Evolutionary conservation across 2,113 vertebrate genomes (phyloP).

Genomic region (Lichenostomus cassidix): DNA sequence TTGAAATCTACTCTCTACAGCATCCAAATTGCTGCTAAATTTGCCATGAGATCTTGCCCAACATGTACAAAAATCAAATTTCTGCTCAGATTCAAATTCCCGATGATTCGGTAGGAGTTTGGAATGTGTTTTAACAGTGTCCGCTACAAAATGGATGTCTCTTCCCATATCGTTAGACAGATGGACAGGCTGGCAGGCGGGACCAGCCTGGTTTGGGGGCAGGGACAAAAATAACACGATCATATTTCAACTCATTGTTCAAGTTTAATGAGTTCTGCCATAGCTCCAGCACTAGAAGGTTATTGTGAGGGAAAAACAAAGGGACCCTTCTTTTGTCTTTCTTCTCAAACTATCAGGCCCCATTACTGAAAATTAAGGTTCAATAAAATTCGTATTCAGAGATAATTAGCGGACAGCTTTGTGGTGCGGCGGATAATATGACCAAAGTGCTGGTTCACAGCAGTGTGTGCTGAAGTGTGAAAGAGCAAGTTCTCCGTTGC

Average conservation of each 20-base stretch:
- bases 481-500: slow-evolving; percentile 58
- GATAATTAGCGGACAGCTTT: slow-evolving; percentile 85
- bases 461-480: slow-evolving; percentile 79
- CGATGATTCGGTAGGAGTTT: background rate
- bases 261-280: slow-evolving; percentile 55
- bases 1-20: background rate
- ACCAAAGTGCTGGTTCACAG: slow-evolving; percentile 75
- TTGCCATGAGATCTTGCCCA: background rate
- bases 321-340: slow-evolving; percentile 60
- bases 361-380: slow-evolving; percentile 89
- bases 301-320: slow-evolving; percentile 54
- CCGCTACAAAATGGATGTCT: background rate
- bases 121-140: background rate
- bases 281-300: slow-evolving; percentile 24
- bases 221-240: slow-evolving; percentile 25
- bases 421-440: slow-evolving; percentile 63
- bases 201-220: background rate
- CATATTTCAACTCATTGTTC: slow-evolving; percentile 40
- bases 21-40: background rate
- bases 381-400: slow-evolving; percentile 88
- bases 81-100: background rate
- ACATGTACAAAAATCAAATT: background rate
- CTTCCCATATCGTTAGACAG: background rate
- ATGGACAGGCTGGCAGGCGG: slow-evolving; percentile 13
- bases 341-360: slow-evolving; percentile 81